phyloP scores from a whole-genome alignment of 2,888 invertebrate genomes.

The Crossocerus cetratus region DNA sequence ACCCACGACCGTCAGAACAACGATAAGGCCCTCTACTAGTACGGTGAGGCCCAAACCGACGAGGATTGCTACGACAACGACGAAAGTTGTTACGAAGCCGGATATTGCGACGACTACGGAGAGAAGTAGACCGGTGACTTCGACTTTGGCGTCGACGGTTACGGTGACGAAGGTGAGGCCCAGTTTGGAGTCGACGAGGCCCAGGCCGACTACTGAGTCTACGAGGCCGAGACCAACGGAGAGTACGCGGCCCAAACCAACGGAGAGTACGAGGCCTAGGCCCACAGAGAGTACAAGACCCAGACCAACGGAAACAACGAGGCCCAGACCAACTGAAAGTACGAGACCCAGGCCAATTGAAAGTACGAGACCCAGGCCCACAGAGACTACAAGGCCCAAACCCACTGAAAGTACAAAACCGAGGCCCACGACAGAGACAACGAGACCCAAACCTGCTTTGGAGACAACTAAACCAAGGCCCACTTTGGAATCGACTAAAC shows the following conservation, averaged over 20 bases:
- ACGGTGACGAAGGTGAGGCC: constrained; percentile 43
- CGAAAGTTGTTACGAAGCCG: neutral
- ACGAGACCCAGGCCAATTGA: neutral
- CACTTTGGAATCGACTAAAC: constrained; percentile 37
- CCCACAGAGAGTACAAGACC: neutral
- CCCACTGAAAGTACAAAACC: neutral
- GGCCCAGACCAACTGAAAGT: neutral
- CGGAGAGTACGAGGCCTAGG: neutral
- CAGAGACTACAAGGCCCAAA: neutral
- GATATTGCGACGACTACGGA: neutral
- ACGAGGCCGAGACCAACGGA: constrained; percentile 29
- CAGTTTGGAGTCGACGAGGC: constrained; percentile 41
- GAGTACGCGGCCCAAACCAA: neutral
- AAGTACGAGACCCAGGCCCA: neutral
- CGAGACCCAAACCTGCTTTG: neutral
- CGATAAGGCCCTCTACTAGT: neutral
- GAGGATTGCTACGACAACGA: neutral
- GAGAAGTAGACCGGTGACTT: constrained; percentile 15
- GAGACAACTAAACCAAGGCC: constrained; percentile 14
- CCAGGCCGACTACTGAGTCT: constrained; percentile 49
- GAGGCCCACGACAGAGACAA: neutral
- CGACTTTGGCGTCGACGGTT: constrained; percentile 17
- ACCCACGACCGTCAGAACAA: neutral
- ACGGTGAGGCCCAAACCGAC: neutral
- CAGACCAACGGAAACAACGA: neutral